These are phyloP conservation scores for Periophthalmus modestus DNA, from an alignment of 2,113 vertebrate genomes.

Conservation along the genomic window DNA sequence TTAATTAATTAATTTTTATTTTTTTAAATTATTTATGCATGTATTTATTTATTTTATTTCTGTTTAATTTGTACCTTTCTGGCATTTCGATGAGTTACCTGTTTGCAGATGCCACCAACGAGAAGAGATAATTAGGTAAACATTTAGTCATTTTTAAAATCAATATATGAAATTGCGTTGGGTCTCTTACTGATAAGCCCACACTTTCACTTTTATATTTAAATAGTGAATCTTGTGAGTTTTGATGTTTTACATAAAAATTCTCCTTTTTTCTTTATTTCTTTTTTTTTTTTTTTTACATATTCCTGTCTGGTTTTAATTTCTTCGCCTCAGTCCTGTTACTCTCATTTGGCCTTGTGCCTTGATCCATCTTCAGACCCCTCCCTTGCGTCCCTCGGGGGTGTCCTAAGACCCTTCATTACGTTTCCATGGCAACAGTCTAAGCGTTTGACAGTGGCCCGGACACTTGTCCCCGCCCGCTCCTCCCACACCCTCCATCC, in stretches of 20 bases:
- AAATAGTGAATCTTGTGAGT: background rate
- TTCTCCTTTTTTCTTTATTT: background rate
- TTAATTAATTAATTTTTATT: no score
- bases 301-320: constrained; percentile 45
- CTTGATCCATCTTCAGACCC: constrained; percentile 34
- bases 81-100: no score
- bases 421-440: constrained; percentile 76
- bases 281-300: background rate
- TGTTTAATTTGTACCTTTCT: no score
- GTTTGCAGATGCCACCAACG: no score
- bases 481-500: constrained; percentile 6
- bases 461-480: constrained; percentile 53
- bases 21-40: no score
- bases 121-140: no score
- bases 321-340: constrained; percentile 45
- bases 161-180: no score
- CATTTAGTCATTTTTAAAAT: no score
- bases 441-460: constrained; percentile 72
- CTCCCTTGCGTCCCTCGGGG: constrained; percentile 62
- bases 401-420: constrained; percentile 78
- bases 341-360: constrained; percentile 54
- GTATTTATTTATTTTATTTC: no score
- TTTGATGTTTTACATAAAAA: background rate
- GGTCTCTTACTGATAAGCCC: background rate
- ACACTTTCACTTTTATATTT: no score